These are phyloP conservation scores for Burhinus bistriatus DNA, from an alignment of 2,113 vertebrate genomes.

Conservation along the genomic window DNA sequence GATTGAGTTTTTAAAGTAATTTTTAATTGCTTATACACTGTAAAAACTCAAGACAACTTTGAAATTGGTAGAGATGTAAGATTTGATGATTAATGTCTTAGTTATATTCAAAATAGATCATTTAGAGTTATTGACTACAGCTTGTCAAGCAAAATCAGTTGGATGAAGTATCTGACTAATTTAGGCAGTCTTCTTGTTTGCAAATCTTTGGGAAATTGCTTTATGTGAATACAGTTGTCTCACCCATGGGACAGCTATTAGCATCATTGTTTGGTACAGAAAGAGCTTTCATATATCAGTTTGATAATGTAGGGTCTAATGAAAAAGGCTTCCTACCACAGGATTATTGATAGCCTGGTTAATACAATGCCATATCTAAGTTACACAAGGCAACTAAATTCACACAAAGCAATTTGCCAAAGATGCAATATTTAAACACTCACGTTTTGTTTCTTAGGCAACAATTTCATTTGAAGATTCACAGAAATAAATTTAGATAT, in stretches of 20 bases:
- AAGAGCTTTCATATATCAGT: not conserved
- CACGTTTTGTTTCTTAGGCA: conserved; percentile 62
- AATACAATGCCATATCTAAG: not conserved
- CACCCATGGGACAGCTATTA: not conserved
- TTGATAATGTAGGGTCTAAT: not conserved
- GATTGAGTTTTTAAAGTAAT: not conserved
- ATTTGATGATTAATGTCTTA: not conserved
- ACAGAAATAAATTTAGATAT: conserved; percentile 10
- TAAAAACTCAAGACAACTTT: not conserved
- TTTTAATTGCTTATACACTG: not conserved
- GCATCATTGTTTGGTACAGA: not conserved
- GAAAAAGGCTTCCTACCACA: not conserved
- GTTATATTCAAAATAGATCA: not conserved
- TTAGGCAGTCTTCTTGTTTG: not conserved
- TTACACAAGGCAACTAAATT: not conserved
- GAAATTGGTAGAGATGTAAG: not conserved
- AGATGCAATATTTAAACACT: not conserved
- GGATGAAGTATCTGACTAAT: not conserved
- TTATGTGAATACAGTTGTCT: not conserved
- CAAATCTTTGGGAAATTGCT: not conserved
- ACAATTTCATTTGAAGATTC: conserved; percentile 16
- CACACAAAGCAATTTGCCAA: not conserved
- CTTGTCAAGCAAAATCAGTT: not conserved
- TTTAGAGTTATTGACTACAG: not conserved
- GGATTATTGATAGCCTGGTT: not conserved